These are phyloP conservation scores for Pipra filicauda DNA, from an alignment of 2,113 vertebrate species.

Conservation along the genomic window DNA sequence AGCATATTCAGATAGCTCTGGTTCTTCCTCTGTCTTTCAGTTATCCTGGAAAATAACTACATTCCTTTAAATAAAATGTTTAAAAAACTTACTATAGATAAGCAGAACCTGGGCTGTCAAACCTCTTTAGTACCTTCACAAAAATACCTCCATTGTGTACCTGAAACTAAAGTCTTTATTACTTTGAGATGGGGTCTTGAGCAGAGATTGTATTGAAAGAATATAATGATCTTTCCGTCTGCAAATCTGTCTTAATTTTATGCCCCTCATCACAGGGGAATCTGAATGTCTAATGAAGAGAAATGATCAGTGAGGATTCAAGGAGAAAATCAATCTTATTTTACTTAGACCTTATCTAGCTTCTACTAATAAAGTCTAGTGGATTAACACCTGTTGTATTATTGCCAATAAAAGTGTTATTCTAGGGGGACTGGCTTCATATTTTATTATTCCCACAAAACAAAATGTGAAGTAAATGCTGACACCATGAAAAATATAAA, in stretches of 20 bases:
- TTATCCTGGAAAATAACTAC: not conserved
- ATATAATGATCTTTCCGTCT: not conserved
- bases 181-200: not conserved
- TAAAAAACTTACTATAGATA: not conserved
- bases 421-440: not conserved
- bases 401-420: not conserved
- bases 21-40: not conserved
- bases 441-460: not conserved
- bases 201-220: not conserved
- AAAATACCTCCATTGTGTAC: not conserved
- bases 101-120: not conserved
- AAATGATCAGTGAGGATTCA: not conserved
- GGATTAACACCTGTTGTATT: not conserved
- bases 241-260: constrained; percentile 9
- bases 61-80: not conserved
- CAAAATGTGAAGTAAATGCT: not conserved
- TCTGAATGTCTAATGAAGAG: constrained; percentile 28
- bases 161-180: not conserved
- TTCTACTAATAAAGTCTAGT: not conserved
- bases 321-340: constrained; percentile 14
- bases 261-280: not conserved
- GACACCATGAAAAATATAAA: not conserved
- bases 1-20: not conserved
- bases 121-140: not conserved
- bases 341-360: not conserved